Evolutionary conservation across 2,888 invertebrate genomes (phyloP).

Genomic region (Calameuta idolon): DNA sequence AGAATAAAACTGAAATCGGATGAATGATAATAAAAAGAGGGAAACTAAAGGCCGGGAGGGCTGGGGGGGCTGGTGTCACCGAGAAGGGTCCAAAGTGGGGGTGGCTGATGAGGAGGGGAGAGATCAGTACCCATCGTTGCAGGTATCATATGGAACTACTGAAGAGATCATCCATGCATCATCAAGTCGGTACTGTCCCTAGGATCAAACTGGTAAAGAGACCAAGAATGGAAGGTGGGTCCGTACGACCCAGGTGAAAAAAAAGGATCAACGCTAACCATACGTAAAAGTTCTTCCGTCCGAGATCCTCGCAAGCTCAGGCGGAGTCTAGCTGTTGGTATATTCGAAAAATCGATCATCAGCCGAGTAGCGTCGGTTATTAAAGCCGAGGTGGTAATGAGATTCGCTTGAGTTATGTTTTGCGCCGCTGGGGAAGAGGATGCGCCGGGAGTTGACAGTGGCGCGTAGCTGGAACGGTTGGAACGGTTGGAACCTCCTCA

Average conservation of each 20-base stretch:
- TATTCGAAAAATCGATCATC: conserved; percentile 25
- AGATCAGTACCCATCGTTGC: too few species aligned
- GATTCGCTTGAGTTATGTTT: conserved; percentile 17
- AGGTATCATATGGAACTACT: too few species aligned
- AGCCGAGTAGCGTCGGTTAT: conserved; percentile 16
- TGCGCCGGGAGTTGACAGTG: not conserved
- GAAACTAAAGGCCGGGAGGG: conserved; percentile 24
- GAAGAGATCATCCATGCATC: too few species aligned
- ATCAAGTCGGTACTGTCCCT: too few species aligned
- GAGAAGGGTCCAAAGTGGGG: conserved; percentile 43
- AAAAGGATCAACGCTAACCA: too few species aligned
- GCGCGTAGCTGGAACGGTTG: not conserved
- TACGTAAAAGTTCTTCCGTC: too few species aligned
- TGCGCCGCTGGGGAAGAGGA: not conserved
- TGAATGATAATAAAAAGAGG: conserved; percentile 20
- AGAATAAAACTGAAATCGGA: conserved; percentile 26
- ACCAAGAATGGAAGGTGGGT: too few species aligned
- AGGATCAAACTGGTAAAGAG: too few species aligned
- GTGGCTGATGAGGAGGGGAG: conserved; percentile 19
- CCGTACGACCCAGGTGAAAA: too few species aligned
- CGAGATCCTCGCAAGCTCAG: not conserved
- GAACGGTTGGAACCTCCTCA: not conserved
- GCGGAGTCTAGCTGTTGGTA: not conserved
- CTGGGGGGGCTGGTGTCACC: conserved; percentile 39
- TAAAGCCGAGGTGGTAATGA: conserved; percentile 20